Percentiles rank a stretch among this genome's conserved stretches.
Conservation (phyloP, 2,797 vertebrate genomes). For the Lithobates sylvaticus region DNA sequence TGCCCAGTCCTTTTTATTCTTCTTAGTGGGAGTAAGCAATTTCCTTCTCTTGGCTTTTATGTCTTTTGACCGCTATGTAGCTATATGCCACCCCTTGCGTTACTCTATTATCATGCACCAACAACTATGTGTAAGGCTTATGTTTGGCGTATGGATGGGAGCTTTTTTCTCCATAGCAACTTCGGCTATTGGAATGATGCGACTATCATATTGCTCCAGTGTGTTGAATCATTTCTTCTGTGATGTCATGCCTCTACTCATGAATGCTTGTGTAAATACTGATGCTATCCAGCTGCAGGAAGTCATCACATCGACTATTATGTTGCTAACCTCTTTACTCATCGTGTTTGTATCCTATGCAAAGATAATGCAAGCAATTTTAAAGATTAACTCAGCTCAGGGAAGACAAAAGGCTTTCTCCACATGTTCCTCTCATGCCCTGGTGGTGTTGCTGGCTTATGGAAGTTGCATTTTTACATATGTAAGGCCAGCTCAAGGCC, state of each 20-base stretch:
- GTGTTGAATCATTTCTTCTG: slow-evolving; percentile 64
- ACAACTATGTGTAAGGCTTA: slow-evolving; percentile 39
- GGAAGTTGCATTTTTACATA: too few species aligned
- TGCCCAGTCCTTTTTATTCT: slow-evolving; percentile 64
- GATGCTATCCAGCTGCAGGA: slow-evolving; percentile 43
- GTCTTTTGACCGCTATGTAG: slow-evolving; percentile 63
- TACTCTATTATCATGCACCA: slow-evolving; percentile 65
- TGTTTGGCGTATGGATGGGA: slow-evolving; percentile 61
- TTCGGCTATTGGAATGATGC: background rate
- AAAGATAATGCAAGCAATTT: background rate
- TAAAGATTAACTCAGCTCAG: too few species aligned
- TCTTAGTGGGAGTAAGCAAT: slow-evolving; percentile 65
- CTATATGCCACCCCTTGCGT: slow-evolving; percentile 66
- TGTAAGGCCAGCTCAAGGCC: too few species aligned
- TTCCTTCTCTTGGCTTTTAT: slow-evolving; percentile 58
- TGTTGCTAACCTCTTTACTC: background rate
- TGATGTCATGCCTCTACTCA: slow-evolving; percentile 68
- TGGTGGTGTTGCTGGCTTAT: too few species aligned
- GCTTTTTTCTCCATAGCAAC: background rate
- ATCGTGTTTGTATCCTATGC: slow-evolving; percentile 18
- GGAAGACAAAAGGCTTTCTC: too few species aligned
- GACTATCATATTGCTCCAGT: slow-evolving; percentile 60
- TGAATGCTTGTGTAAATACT: slow-evolving; percentile 65
- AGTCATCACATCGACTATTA: slow-evolving; percentile 20
- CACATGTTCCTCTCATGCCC: too few species aligned